A percentile compares a stretch with the other conserved stretches of the same genome.
These are phyloP conservation scores for Nemoura dubitans DNA, from an alignment of 2,888 invertebrate genomes.

Conservation along the genomic window DNA sequence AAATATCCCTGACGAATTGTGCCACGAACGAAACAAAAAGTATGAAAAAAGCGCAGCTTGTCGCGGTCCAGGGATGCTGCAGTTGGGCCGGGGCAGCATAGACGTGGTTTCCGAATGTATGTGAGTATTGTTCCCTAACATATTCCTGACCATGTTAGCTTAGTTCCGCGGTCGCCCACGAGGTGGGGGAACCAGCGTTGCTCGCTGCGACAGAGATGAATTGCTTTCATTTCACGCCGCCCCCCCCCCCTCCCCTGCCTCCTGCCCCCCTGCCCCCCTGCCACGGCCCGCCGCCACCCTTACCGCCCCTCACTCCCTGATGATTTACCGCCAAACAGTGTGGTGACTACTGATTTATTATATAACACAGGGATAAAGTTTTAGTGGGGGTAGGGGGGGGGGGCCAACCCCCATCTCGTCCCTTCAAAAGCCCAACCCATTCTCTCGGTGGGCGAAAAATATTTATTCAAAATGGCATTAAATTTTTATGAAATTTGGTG, in stretches of 20 bases:
- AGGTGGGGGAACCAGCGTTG: background rate
- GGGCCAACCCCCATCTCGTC: slow-evolving; percentile 29
- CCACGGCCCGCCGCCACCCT: no score
- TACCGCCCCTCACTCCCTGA: slow-evolving; percentile 63
- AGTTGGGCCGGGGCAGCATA: no score
- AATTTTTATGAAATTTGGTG: background rate
- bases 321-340: slow-evolving; percentile 75
- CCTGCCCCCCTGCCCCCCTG: slow-evolving; percentile 61
- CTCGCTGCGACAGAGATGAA: slow-evolving; percentile 61
- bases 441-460: background rate
- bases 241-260: slow-evolving; percentile 60
- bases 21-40: no score
- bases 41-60: no score
- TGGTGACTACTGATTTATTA: slow-evolving; percentile 74
- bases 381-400: slow-evolving; percentile 34
- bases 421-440: background rate
- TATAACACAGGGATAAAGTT: slow-evolving; percentile 49
- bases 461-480: background rate
- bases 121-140: no score
- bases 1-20: no score
- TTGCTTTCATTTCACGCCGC: slow-evolving; percentile 64
- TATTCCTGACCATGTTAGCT: no score
- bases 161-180: no score
- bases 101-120: no score
- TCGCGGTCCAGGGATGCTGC: no score